These are phyloP conservation scores for Gymnorhina tibicen DNA, from an alignment of 2,113 vertebrate genomes.

Conservation along the genomic window DNA sequence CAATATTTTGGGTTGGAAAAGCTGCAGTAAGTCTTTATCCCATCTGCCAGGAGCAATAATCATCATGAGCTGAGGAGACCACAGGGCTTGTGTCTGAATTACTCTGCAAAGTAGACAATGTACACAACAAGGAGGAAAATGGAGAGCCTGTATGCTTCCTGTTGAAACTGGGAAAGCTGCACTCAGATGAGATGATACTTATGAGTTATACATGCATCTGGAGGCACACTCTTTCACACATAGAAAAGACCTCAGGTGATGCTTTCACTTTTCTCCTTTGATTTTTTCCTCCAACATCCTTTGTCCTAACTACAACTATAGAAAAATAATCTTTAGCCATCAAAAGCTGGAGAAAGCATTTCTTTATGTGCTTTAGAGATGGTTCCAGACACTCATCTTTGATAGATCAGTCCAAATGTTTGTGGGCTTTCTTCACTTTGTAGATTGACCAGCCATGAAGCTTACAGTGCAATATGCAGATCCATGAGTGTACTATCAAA, in stretches of 20 bases:
- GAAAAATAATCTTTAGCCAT: neutral
- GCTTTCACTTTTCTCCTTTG: neutral
- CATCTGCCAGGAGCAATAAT: neutral
- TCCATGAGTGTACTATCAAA: neutral
- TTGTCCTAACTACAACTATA: neutral
- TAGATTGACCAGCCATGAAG: neutral
- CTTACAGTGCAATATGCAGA: neutral
- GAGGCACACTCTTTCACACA: no score
- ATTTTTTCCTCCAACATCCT: neutral
- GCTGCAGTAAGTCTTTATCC: neutral
- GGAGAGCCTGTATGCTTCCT: neutral
- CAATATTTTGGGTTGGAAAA: neutral
- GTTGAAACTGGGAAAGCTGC: neutral
- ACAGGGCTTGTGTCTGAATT: neutral
- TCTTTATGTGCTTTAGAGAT: neutral
- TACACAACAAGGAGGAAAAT: neutral
- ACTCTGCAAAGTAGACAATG: neutral
- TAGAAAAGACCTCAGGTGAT: neutral
- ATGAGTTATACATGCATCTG: neutral
- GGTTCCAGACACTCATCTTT: neutral
- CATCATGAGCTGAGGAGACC: neutral
- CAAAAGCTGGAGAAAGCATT: neutral
- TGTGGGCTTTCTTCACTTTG: neutral
- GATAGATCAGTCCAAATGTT: neutral
- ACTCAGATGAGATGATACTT: neutral